phyloP scores from a whole-genome alignment of 2,888 invertebrate species.

The Micropterix aruncella region DNA sequence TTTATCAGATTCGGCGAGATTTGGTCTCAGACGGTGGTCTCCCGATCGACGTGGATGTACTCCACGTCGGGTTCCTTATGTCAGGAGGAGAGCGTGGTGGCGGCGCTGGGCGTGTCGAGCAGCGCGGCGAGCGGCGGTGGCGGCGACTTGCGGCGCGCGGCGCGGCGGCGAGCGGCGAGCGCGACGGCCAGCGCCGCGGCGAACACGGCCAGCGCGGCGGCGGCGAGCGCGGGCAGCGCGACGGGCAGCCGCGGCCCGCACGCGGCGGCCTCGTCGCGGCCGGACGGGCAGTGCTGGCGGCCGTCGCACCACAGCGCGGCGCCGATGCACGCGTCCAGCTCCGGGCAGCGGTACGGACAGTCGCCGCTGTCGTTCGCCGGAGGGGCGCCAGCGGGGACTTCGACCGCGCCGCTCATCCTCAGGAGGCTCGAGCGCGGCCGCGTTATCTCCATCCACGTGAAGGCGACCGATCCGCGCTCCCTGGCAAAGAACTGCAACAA shows the following conservation, averaged over 20 bases:
- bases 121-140: conserved; percentile 31
- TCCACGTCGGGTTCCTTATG: conserved; percentile 82
- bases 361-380: conserved; percentile 26
- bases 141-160: conserved; percentile 21
- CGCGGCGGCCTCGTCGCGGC: conserved; percentile 58
- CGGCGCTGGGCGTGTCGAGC: conserved; percentile 43
- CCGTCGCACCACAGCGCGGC: conserved; percentile 64
- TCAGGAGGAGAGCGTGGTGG: conserved; percentile 60
- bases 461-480: conserved; percentile 62
- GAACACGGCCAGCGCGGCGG: conserved; percentile 20
- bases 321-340: conserved; percentile 66
- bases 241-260: conserved; percentile 28
- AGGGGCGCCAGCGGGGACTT: conserved; percentile 18
- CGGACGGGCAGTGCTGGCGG: conserved; percentile 46
- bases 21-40: conserved; percentile 73
- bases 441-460: conserved; percentile 64
- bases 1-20: conserved; percentile 11
- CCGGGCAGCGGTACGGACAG: conserved; percentile 51
- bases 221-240: conserved; percentile 21
- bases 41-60: conserved; percentile 85
- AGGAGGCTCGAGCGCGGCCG: conserved; percentile 46
- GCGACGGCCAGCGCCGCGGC: conserved; percentile 31
- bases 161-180: conserved; percentile 15
- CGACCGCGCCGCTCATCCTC: conserved; percentile 37
- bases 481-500: conserved; percentile 45